These are phyloP conservation scores for Lanius ludovicianus DNA, from an alignment of 2,113 vertebrate genomes.

Conservation along the genomic window DNA sequence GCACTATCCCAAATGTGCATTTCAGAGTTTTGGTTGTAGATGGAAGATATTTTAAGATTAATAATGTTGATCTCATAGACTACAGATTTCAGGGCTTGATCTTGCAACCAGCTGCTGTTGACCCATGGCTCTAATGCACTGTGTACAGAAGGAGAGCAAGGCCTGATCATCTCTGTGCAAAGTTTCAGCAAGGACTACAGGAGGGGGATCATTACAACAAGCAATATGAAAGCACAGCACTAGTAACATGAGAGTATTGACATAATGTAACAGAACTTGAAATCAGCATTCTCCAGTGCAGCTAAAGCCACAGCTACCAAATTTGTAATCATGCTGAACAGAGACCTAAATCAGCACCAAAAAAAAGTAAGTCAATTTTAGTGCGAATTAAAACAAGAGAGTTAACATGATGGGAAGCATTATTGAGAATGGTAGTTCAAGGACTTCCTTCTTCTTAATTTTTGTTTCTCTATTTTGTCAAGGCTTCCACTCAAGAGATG, in stretches of 20 bases:
- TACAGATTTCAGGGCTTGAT: background rate
- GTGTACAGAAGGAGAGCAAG: background rate
- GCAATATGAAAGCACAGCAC: background rate
- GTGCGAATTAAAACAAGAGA: background rate
- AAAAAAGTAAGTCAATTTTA: background rate
- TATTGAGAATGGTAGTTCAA: background rate
- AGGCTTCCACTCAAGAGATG: background rate
- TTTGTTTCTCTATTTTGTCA: background rate
- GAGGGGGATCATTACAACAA: background rate
- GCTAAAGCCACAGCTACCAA: background rate
- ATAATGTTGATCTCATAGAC: background rate
- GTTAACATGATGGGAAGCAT: background rate
- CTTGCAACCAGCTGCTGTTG: background rate
- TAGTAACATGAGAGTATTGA: background rate
- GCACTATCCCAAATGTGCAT: background rate
- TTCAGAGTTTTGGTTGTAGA: background rate
- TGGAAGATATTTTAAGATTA: background rate
- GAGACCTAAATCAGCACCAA: background rate
- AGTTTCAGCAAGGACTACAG: background rate
- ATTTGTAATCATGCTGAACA: background rate
- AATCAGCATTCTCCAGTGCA: background rate
- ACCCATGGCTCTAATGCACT: background rate
- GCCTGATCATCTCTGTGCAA: background rate
- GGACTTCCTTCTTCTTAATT: background rate
- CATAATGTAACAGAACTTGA: background rate